phyloP scores from a whole-genome alignment of 2,797 vertebrate species.

The Pangasius krempfi region DNA sequence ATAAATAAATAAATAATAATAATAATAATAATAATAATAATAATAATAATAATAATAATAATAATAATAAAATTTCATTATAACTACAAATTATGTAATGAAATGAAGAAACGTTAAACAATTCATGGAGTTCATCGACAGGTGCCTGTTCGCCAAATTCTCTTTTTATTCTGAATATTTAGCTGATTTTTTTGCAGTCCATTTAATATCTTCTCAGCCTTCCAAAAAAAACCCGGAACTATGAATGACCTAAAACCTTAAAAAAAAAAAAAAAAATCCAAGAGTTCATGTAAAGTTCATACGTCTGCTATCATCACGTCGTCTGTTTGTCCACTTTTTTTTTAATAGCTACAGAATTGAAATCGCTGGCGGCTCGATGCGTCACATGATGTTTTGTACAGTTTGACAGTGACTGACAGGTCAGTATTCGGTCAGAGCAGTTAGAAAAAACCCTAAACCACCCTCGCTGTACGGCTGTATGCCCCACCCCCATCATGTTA shows the following conservation, averaged over 20 bases:
- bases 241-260: not conserved
- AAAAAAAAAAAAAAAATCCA: not conserved
- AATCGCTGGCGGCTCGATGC: slow-evolving; percentile 6
- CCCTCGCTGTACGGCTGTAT: slow-evolving; percentile 58
- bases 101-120: not conserved
- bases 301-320: slow-evolving; percentile 1
- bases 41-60: not conserved
- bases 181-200: not conserved
- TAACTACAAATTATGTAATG: not conserved
- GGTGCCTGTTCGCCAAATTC: not conserved
- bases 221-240: not conserved
- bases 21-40: not conserved
- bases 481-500: slow-evolving; percentile 57
- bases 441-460: slow-evolving; percentile 63
- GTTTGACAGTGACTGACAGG: slow-evolving; percentile 68
- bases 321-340: not conserved
- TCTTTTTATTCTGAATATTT: not conserved
- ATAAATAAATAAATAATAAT: no score
- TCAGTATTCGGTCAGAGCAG: slow-evolving; percentile 71
- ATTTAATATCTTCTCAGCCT: not conserved
- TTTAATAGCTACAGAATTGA: not conserved
- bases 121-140: not conserved
- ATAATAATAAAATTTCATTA: not conserved
- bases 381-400: slow-evolving; percentile 65
- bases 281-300: slow-evolving; percentile 40